These are phyloP conservation scores for Papilio protenor DNA, from an alignment of 2,888 invertebrate species.

Conservation along the genomic window DNA sequence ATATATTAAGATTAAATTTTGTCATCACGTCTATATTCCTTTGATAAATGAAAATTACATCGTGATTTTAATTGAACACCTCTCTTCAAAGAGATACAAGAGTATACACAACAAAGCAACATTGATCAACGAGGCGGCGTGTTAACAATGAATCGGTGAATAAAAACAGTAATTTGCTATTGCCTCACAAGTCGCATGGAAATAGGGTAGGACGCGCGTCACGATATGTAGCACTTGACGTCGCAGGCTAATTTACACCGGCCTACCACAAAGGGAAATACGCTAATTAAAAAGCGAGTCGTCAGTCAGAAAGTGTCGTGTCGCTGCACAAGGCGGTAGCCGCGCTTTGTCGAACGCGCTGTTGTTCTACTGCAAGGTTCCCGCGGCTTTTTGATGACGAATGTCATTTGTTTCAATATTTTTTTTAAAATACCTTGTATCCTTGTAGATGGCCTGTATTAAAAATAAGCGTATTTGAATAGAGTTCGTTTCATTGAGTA, in stretches of 20 bases:
- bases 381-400: constrained; percentile 23
- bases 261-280: constrained; percentile 77
- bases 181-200: constrained; percentile 54
- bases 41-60: not conserved
- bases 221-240: constrained; percentile 62
- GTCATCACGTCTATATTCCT: not conserved
- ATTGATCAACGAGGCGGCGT: constrained; percentile 36
- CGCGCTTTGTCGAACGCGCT: constrained; percentile 47
- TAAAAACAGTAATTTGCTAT: constrained; percentile 64
- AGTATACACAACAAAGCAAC: constrained; percentile 23
- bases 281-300: constrained; percentile 82
- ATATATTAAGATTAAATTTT: not conserved
- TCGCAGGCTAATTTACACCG: constrained; percentile 78
- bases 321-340: constrained; percentile 53
- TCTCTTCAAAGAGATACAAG: constrained; percentile 25
- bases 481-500: too few species aligned
- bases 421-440: not conserved
- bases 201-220: constrained; percentile 53
- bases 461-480: too few species aligned
- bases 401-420: constrained; percentile 22
- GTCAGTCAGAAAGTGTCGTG: constrained; percentile 79
- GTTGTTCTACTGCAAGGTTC: constrained; percentile 45
- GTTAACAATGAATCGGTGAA: constrained; percentile 20
- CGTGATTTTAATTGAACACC: not conserved
- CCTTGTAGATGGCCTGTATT: too few species aligned